Conservation (phyloP, 2,113 vertebrate genomes). For the Acanthochromis polyacanthus region DNA sequence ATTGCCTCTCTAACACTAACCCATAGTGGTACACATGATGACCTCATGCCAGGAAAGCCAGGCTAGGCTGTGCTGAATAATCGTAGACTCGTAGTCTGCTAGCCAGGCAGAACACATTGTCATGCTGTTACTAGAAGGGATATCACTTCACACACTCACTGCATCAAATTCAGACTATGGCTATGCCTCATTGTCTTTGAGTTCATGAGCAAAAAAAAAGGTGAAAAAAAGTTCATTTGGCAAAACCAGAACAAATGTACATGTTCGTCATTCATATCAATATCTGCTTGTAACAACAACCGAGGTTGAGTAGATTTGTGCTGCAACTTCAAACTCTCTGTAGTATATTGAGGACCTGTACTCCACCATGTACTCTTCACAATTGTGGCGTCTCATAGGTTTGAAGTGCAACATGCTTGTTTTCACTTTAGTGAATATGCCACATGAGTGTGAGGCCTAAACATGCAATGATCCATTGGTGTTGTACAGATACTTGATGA, state of each 20-base stretch:
- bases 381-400: not conserved
- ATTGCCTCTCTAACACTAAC: constrained; percentile 19
- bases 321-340: constrained; percentile 5
- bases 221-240: not conserved
- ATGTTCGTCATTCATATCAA: not conserved
- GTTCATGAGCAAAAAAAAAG: not conserved
- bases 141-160: too few species aligned
- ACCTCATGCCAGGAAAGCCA: constrained; percentile 17
- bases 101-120: not conserved
- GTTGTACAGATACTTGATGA: constrained; percentile 3
- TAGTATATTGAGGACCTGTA: not conserved
- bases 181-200: not conserved
- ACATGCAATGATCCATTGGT: not conserved
- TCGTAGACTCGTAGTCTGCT: not conserved
- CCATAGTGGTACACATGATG: constrained; percentile 1
- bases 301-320: not conserved
- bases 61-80: not conserved
- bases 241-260: not conserved
- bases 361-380: not conserved
- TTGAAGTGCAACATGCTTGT: not conserved
- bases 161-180: too few species aligned
- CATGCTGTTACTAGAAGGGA: not conserved
- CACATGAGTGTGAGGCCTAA: not conserved
- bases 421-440: constrained; percentile 1
- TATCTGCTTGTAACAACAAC: not conserved